A percentile compares a stretch with the other conserved stretches of the same genome.
Conservation (phyloP, 2,113 vertebrate species). For the Myodes glareolus region DNA sequence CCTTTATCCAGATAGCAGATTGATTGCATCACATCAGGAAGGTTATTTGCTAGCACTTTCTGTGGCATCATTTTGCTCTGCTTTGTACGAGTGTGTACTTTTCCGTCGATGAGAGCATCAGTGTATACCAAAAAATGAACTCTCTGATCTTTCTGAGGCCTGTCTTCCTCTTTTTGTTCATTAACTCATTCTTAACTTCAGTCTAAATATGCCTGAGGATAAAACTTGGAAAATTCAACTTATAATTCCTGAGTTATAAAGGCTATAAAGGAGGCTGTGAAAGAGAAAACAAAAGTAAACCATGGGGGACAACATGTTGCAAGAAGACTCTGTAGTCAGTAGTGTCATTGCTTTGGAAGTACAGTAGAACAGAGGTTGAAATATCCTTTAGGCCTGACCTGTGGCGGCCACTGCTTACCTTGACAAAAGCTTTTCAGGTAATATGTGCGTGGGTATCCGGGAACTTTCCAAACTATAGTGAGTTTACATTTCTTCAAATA, state of each 20-base stretch:
- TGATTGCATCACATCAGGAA: background rate
- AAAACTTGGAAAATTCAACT: background rate
- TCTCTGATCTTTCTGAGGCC: background rate
- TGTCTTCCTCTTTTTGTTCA: background rate
- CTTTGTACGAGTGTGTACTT: background rate
- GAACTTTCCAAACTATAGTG: background rate
- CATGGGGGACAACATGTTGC: background rate
- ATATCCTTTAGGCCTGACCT: background rate
- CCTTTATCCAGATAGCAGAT: background rate
- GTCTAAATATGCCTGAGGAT: background rate
- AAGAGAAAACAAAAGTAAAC: background rate
- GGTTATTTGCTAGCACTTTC: background rate
- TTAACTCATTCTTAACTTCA: background rate
- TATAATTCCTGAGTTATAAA: background rate
- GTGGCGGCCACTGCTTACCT: background rate
- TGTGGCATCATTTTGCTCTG: background rate
- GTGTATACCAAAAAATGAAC: background rate
- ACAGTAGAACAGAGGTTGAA: background rate
- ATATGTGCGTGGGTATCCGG: background rate
- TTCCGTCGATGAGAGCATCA: background rate
- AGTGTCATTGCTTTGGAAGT: background rate
- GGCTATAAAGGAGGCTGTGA: background rate
- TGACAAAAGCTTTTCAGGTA: background rate
- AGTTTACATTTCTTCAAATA: slow-evolving; percentile 2
- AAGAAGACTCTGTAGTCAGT: background rate